Percentiles rank a stretch among this genome's conserved stretches.
Conservation (phyloP, 2,797 vertebrate genomes). For the Siniperca scherzeri region DNA sequence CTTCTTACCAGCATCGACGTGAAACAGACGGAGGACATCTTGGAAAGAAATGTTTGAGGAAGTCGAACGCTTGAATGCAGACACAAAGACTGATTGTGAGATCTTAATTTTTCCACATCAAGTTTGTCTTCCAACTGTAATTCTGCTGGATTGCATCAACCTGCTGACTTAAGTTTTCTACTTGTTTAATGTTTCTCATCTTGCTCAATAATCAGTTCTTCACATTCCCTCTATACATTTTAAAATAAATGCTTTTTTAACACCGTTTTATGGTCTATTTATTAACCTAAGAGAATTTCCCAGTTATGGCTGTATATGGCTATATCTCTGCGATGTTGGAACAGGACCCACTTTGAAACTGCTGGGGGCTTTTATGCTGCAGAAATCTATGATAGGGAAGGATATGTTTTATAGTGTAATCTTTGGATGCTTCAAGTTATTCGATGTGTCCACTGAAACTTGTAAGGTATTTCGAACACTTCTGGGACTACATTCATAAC, state of each 20-base stretch:
- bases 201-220: not conserved
- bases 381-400: not conserved
- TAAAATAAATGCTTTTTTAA: slow-evolving; percentile 34
- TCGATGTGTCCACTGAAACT: not conserved
- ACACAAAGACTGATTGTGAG: not conserved
- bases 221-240: not conserved
- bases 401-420: not conserved
- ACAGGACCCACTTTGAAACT: not conserved
- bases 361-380: not conserved
- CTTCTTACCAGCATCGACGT: slow-evolving; percentile 87
- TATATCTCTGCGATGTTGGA: not conserved
- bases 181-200: not conserved
- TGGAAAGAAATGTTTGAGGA: slow-evolving; percentile 44
- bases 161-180: not conserved
- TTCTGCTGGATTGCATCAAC: not conserved
- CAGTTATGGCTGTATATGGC: accelerated
- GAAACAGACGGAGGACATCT: slow-evolving; percentile 86
- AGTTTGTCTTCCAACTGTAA: not conserved
- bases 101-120: not conserved
- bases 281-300: not conserved
- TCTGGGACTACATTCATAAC: not conserved
- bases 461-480: not conserved
- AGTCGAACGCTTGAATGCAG: not conserved
- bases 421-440: not conserved
- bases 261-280: not conserved